Evolutionary conservation across 1,140 invertebrate genomes (phyloP).

Genomic region (Drosophila sturtevanti): DNA sequence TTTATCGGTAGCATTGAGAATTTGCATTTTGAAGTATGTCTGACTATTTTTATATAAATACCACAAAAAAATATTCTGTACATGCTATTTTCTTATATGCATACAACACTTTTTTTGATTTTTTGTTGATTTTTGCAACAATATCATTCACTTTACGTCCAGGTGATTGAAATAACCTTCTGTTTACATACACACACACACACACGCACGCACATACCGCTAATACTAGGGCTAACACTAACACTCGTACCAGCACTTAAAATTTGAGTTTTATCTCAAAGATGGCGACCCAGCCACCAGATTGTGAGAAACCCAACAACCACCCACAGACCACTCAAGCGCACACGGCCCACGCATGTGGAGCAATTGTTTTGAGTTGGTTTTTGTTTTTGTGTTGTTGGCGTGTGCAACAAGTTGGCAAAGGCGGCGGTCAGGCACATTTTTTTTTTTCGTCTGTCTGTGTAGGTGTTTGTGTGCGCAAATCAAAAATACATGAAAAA

Average conservation of each 20-base stretch:
- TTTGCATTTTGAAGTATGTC: no score
- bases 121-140: no score
- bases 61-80: no score
- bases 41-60: no score
- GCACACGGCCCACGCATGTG: conserved; percentile 51
- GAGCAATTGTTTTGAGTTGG: conserved; percentile 65
- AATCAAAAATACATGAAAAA: conserved; percentile 42
- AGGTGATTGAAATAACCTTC: not conserved
- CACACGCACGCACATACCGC: no score
- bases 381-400: conserved; percentile 46
- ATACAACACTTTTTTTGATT: no score
- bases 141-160: no score
- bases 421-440: conserved; percentile 4
- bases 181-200: not conserved
- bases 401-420: conserved; percentile 67
- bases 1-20: no score
- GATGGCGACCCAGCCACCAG: not conserved
- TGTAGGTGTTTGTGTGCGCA: conserved; percentile 23
- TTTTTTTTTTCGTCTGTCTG: not conserved
- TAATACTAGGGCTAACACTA: not conserved
- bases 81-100: no score
- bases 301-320: no score
- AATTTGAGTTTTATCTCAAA: conserved; percentile 8
- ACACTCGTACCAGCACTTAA: not conserved
- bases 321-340: conserved; percentile 21